These are phyloP conservation scores for Solea senegalensis DNA, from an alignment of 2,113 vertebrate species.

Conservation along the genomic window DNA sequence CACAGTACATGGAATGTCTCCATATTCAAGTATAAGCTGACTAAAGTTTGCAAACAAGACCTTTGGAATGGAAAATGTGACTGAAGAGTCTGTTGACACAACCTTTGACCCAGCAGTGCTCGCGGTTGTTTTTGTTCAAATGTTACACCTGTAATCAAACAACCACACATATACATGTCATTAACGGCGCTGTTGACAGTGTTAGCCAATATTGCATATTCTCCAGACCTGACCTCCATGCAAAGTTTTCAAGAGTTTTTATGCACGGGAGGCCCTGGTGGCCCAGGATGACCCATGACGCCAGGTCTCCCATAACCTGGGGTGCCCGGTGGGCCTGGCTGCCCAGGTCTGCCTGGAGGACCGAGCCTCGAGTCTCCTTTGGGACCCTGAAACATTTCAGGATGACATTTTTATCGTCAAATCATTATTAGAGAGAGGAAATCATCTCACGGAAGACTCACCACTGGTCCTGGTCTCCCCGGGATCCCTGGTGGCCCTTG, in stretches of 20 bases:
- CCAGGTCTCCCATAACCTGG: slow-evolving; percentile 90
- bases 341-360: slow-evolving; percentile 87
- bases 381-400: slow-evolving; percentile 83
- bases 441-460: too few relatives aligned
- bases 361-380: slow-evolving; percentile 89
- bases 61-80: slow-evolving; percentile 36
- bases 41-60: neutral
- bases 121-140: too few relatives aligned
- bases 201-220: too few relatives aligned
- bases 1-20: slow-evolving; percentile 21
- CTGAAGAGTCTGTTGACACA: slow-evolving; percentile 28
- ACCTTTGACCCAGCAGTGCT: slow-evolving; percentile 12
- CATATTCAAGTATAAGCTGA: slow-evolving; percentile 23
- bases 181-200: too few relatives aligned
- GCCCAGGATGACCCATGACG: slow-evolving; percentile 87
- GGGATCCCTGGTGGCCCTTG: slow-evolving; percentile 83
- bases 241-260: too few relatives aligned
- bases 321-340: slow-evolving; percentile 87
- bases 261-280: slow-evolving; percentile 85
- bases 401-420: neutral
- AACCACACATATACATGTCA: too few relatives aligned
- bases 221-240: too few relatives aligned
- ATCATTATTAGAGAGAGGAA: neutral
- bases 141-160: too few relatives aligned
- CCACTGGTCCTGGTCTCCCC: slow-evolving; percentile 85